Percentiles rank a stretch among this genome's conserved stretches.
Evolutionary conservation across 2,888 invertebrate genomes (phyloP).

Genomic region (Anticlea derivata): DNA sequence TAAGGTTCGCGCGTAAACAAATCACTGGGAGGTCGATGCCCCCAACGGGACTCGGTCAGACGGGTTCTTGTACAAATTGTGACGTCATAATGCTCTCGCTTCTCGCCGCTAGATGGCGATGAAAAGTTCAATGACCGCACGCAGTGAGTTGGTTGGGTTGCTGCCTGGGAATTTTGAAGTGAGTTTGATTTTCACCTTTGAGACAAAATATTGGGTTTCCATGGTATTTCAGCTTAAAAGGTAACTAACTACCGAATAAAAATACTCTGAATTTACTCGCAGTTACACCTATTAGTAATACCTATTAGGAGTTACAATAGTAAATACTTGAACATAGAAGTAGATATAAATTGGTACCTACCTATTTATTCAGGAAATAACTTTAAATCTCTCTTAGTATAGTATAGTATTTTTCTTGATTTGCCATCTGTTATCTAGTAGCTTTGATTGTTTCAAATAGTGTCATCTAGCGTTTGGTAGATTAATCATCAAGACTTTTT

Average conservation of each 20-base stretch:
- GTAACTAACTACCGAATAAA: too few relatives aligned
- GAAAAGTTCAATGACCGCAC: conserved; percentile 17
- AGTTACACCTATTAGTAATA: too few relatives aligned
- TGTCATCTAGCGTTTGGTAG: neutral
- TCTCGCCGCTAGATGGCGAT: conserved; percentile 54
- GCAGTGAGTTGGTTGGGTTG: neutral
- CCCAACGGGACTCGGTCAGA: conserved; percentile 70
- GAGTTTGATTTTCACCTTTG: neutral
- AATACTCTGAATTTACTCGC: too few relatives aligned
- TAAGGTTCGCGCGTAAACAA: conserved; percentile 74
- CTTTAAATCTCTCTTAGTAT: too few relatives aligned
- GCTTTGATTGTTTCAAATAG: neutral
- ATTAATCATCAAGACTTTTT: neutral
- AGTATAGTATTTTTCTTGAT: neutral
- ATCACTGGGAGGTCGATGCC: conserved; percentile 65
- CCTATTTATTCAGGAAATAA: too few relatives aligned
- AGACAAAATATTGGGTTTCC: too few relatives aligned
- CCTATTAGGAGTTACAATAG: too few relatives aligned
- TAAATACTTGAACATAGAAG: too few relatives aligned
- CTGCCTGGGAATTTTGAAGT: neutral
- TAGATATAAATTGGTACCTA: too few relatives aligned
- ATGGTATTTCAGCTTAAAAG: too few relatives aligned
- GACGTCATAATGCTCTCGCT: conserved; percentile 69
- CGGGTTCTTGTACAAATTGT: conserved; percentile 65
- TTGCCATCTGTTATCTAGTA: conserved; percentile 12